phyloP scores from a whole-genome alignment of 2,888 invertebrate genomes.

The Apantesis nais region DNA sequence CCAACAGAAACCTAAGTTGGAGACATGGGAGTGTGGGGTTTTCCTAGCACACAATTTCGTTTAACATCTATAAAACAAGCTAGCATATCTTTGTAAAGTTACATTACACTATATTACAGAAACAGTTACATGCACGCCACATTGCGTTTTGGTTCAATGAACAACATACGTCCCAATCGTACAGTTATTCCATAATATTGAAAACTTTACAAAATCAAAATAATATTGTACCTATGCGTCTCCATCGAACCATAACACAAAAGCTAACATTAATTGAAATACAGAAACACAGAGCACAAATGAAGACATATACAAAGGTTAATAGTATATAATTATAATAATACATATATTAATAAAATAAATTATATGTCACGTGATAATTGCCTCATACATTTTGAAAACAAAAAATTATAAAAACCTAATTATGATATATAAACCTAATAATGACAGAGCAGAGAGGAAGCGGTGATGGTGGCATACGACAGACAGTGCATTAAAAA shows the following conservation, averaged over 20 bases:
- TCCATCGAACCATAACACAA: slow-evolving; percentile 84
- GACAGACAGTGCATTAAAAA: slow-evolving; percentile 87
- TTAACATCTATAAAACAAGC: slow-evolving; percentile 83
- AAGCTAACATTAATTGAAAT: slow-evolving; percentile 81
- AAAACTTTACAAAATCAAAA: slow-evolving; percentile 46
- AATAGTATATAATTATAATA: slow-evolving; percentile 72
- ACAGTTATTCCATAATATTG: slow-evolving; percentile 57
- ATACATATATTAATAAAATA: slow-evolving; percentile 69
- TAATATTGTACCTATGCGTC: slow-evolving; percentile 57
- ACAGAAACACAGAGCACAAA: slow-evolving; percentile 84
- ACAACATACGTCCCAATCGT: slow-evolving; percentile 52
- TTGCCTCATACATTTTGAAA: slow-evolving; percentile 82
- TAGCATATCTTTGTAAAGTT: slow-evolving; percentile 76
- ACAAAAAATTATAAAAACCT: slow-evolving; percentile 68
- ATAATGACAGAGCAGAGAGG: slow-evolving; percentile 87
- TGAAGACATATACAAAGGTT: slow-evolving; percentile 83
- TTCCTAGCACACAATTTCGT: slow-evolving; percentile 75
- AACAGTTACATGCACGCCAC: slow-evolving; percentile 83
- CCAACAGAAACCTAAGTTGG: slow-evolving; percentile 67
- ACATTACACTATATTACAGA: slow-evolving; percentile 82
- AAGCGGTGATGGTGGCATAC: slow-evolving; percentile 87
- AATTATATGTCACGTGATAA: slow-evolving; percentile 82
- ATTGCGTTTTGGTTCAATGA: slow-evolving; percentile 84
- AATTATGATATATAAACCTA: slow-evolving; percentile 84
- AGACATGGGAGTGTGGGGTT: slow-evolving; percentile 75